phyloP scores from a whole-genome alignment of 2,888 invertebrate genomes.

The Petrophora chlorosata region DNA sequence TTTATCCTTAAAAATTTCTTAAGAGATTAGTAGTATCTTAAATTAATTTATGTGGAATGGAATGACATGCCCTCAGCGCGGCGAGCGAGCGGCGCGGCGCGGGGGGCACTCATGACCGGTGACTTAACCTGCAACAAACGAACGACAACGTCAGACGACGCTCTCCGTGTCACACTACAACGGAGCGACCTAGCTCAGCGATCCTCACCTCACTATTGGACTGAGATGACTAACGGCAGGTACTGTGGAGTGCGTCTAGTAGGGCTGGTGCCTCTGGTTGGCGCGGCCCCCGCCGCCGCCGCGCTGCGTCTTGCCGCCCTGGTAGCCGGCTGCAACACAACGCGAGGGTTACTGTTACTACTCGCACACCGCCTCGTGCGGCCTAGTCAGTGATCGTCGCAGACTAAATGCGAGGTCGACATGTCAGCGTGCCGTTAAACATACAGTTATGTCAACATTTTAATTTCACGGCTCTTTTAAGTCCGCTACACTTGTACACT shows the following conservation, averaged over 20 bases:
- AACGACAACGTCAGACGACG: background rate
- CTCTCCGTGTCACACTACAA: background rate
- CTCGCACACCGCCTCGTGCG: too few species aligned
- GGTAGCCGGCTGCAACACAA: slow-evolving; percentile 85
- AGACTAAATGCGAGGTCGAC: too few species aligned
- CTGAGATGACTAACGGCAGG: slow-evolving; percentile 79
- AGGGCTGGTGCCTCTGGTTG: slow-evolving; percentile 95
- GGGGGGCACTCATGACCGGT: slow-evolving; percentile 76
- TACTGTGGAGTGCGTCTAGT: slow-evolving; percentile 80
- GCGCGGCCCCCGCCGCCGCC: slow-evolving; percentile 88
- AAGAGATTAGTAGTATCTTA: slow-evolving; percentile 78
- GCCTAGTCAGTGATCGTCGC: too few species aligned
- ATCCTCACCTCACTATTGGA: slow-evolving; percentile 76
- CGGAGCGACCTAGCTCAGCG: background rate
- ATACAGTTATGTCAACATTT: too few species aligned
- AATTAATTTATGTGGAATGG: slow-evolving; percentile 82
- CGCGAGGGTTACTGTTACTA: slow-evolving; percentile 27
- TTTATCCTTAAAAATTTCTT: slow-evolving; percentile 78
- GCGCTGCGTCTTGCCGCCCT: slow-evolving; percentile 93
- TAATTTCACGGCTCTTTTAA: too few species aligned
- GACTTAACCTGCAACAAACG: slow-evolving; percentile 77
- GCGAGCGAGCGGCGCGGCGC: slow-evolving; percentile 64
- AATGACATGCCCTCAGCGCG: slow-evolving; percentile 78
- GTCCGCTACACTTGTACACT: too few species aligned
- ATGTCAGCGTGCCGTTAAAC: too few species aligned